A percentile compares a stretch with the other conserved stretches of the same genome.
phyloP scores from a whole-genome alignment of 2,888 invertebrate genomes.

The Hypsopygia costalis region DNA sequence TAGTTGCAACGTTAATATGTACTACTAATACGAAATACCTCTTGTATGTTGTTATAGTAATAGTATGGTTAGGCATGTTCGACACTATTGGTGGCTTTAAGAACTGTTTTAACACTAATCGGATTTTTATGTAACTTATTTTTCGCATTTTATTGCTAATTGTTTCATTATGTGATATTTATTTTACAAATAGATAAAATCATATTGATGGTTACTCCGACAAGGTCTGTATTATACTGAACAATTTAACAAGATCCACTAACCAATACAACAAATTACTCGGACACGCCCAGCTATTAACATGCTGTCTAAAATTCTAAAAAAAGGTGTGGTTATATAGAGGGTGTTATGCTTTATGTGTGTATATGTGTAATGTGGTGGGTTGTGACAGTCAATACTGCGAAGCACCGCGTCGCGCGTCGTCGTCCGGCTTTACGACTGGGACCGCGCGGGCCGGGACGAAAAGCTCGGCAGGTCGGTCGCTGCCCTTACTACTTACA shows the following conservation, averaged over 20 bases:
- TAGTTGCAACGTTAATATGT: too few species aligned
- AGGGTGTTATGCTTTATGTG: constrained; percentile 8
- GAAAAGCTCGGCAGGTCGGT: constrained; percentile 95
- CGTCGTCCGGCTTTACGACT: constrained; percentile 89
- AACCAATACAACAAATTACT: not conserved
- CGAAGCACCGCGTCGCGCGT: constrained; percentile 48
- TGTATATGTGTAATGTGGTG: constrained; percentile 52
- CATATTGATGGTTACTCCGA: constrained; percentile 1
- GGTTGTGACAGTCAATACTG: constrained; percentile 71
- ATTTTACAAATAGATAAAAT: constrained; percentile 7
- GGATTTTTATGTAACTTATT: constrained; percentile 24
- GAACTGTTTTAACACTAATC: constrained; percentile 30
- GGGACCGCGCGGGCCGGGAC: constrained; percentile 94
- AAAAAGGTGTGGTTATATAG: not conserved
- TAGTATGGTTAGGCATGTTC: too few species aligned
- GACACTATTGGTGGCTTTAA: constrained; percentile 40
- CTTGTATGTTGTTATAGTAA: too few species aligned
- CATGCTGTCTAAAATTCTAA: not conserved
- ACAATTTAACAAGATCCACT: constrained; percentile 1
- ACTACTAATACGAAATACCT: too few species aligned
- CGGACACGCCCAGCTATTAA: not conserved
- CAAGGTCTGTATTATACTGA: constrained; percentile 7
- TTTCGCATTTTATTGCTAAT: constrained; percentile 31
- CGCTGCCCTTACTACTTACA: constrained; percentile 20
- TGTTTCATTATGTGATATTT: constrained; percentile 20